Conservation (phyloP, 2,888 invertebrate genomes). For the Pomacea canaliculata region DNA sequence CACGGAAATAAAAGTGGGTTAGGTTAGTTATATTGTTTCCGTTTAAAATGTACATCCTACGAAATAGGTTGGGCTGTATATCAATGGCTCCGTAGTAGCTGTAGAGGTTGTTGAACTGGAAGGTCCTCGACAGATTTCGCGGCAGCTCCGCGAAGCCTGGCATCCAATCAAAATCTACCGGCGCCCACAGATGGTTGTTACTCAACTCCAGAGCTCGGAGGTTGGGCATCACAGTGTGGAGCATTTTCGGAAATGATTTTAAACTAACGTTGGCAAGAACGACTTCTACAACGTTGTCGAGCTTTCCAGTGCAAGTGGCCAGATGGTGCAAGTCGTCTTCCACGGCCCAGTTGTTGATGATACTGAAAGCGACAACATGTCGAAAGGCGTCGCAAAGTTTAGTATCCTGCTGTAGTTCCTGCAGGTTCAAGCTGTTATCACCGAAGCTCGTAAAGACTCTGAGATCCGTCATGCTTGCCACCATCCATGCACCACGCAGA, state of each 20-base stretch:
- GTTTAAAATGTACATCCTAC: constrained; percentile 7
- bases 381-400: constrained; percentile 8
- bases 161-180: constrained; percentile 18
- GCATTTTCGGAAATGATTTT: constrained; percentile 3
- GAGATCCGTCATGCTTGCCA: constrained; percentile 21
- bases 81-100: constrained; percentile 5
- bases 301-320: not conserved
- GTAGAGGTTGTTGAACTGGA: constrained; percentile 14
- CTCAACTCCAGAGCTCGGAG: constrained; percentile 11
- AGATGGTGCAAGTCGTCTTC: constrained; percentile 5
- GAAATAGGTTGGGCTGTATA: constrained; percentile 19
- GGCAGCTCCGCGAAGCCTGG: constrained; percentile 11
- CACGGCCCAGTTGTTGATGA: constrained; percentile 3
- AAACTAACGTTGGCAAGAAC: constrained; percentile 15
- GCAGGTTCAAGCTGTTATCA: not conserved
- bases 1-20: constrained; percentile 13
- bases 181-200: constrained; percentile 10
- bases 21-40: constrained; percentile 20
- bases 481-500: constrained; percentile 2
- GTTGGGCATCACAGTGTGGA: constrained; percentile 8
- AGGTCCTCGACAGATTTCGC: constrained; percentile 12
- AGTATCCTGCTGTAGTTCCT: not conserved
- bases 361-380: constrained; percentile 6
- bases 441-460: not conserved
- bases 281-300: constrained; percentile 21